Conservation (phyloP, 2,797 vertebrate species). For the Rhadinocentrus ornatus region DNA sequence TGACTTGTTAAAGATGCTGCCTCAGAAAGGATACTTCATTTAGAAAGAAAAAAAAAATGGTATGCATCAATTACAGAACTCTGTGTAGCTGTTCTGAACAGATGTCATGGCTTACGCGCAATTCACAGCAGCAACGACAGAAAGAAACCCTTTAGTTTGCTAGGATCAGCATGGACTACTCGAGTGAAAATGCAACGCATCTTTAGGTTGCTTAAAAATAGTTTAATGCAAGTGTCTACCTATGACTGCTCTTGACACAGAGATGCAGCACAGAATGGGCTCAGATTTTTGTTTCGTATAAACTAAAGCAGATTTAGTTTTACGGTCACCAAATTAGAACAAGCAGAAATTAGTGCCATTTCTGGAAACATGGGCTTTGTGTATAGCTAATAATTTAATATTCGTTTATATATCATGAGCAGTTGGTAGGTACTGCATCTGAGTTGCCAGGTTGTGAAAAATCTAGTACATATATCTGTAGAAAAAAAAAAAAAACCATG, state of each 20-base stretch:
- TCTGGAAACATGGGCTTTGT: neutral
- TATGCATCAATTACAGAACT: conserved; percentile 5
- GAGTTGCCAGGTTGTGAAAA: conserved; percentile 16
- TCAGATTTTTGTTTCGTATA: neutral
- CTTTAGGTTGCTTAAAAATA: neutral
- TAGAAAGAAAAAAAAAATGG: neutral
- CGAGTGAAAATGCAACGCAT: neutral
- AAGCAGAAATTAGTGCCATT: neutral
- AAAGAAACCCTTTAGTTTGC: conserved; percentile 2
- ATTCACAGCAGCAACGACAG: conserved; percentile 26
- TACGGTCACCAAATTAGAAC: rapidly evolving
- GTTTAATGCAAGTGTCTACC: neutral
- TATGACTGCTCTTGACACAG: neutral
- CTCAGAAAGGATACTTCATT: conserved; percentile 21
- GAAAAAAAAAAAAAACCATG: neutral
- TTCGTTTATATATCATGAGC: neutral
- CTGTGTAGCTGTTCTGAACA: conserved; percentile 12
- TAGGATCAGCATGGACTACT: neutral
- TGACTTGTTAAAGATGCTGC: conserved; percentile 8
- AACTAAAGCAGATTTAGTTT: neutral
- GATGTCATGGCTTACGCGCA: conserved; percentile 37
- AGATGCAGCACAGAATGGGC: neutral
- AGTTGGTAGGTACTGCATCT: neutral
- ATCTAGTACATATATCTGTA: too few species aligned
- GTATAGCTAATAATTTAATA: neutral